Evolutionary conservation across 2,888 invertebrate genomes (phyloP).

Genomic region (Sinohyriopsis cumingii): DNA sequence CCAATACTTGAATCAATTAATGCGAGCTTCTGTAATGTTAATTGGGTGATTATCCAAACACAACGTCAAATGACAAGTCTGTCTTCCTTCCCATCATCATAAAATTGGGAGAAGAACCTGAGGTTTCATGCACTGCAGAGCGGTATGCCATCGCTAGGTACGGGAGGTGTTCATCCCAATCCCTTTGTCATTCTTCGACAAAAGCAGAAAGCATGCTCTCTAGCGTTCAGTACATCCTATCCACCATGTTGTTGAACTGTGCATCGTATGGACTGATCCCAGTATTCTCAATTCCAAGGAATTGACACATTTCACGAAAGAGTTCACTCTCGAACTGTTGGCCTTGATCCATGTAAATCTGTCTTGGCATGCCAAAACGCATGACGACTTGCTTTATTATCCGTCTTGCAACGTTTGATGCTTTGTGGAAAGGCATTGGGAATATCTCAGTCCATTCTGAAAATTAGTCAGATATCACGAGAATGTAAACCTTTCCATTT

Average conservation of each 20-base stretch:
- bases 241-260: conserved; percentile 23
- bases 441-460: conserved; percentile 26
- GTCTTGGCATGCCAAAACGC: conserved; percentile 18
- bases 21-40: no score
- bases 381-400: conserved; percentile 20
- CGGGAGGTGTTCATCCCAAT: no score
- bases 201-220: no score
- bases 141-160: no score
- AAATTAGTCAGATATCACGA: conserved; percentile 23
- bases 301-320: conserved; percentile 23
- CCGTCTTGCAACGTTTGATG: conserved; percentile 14
- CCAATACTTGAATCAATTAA: no score
- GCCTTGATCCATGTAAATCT: conserved; percentile 26
- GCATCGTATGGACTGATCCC: conserved; percentile 26
- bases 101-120: no score
- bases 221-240: background rate
- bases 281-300: conserved; percentile 24
- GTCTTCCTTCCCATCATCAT: no score
- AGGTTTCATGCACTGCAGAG: no score
- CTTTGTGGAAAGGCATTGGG: conserved; percentile 13
- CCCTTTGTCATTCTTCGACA: no score
- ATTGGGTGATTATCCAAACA: no score
- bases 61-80: no score
- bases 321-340: conserved; percentile 24
- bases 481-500: conserved; percentile 21